A percentile compares a stretch with the other conserved stretches of the same genome.
These are phyloP conservation scores for Sarcophaga carnaria DNA, from an alignment of 2,888 invertebrate species.

Conservation along the genomic window DNA sequence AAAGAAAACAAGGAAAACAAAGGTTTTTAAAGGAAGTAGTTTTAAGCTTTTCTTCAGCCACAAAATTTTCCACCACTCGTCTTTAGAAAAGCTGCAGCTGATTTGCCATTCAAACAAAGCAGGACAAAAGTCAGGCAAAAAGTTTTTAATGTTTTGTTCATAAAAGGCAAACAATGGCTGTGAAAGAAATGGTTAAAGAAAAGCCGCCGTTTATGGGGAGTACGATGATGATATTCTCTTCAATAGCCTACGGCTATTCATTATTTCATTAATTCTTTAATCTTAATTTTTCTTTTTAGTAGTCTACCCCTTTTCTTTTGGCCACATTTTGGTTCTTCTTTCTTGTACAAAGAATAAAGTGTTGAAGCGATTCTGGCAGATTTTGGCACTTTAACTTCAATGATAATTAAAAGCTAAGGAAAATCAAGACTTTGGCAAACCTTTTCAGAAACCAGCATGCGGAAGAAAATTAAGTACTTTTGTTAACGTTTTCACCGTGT, in stretches of 20 bases:
- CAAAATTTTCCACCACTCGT: background rate
- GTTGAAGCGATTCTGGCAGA: conserved; percentile 37
- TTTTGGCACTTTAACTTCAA: conserved; percentile 47
- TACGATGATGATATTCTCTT: background rate
- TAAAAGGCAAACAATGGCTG: background rate
- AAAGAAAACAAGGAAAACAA: too few species aligned
- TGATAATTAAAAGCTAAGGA: background rate
- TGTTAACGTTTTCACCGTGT: too few species aligned
- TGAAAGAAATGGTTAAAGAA: background rate
- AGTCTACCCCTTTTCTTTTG: background rate
- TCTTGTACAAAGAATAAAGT: background rate
- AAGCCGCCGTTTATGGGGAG: background rate
- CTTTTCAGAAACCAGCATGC: too few species aligned
- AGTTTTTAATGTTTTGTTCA: conserved; percentile 5
- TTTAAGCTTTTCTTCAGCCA: background rate
- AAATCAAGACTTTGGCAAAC: background rate
- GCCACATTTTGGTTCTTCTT: too few species aligned
- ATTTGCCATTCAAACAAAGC: conserved; percentile 5
- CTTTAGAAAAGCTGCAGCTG: conserved; percentile 41
- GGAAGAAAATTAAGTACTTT: too few species aligned
- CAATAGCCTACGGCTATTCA: conserved; percentile 6
- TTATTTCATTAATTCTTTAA: background rate
- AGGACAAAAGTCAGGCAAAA: background rate
- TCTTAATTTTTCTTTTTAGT: background rate
- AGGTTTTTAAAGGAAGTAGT: too few species aligned